Conservation (phyloP, 2,888 invertebrate species). For the Orthosia incerta region DNA sequence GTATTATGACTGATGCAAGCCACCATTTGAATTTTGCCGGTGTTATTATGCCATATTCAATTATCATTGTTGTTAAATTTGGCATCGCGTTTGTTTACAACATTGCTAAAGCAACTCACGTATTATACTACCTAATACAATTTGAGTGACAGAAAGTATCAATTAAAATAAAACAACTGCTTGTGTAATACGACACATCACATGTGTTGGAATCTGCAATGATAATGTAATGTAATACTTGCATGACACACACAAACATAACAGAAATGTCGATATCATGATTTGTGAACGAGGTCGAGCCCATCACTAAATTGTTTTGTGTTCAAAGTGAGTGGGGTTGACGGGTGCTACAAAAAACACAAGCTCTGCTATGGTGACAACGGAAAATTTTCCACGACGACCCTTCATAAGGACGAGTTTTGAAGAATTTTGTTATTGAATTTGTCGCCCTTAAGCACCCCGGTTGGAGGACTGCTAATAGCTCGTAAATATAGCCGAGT, state of each 20-base stretch:
- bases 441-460: constrained; percentile 79
- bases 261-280: constrained; percentile 53
- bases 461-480: constrained; percentile 76
- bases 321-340: constrained; percentile 85
- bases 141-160: constrained; percentile 14
- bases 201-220: constrained; percentile 35
- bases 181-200: constrained; percentile 44
- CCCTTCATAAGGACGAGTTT: constrained; percentile 80
- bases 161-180: constrained; percentile 16
- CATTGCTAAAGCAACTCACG: constrained; percentile 34
- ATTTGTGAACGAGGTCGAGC: constrained; percentile 22
- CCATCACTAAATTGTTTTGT: constrained; percentile 77
- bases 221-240: constrained; percentile 49
- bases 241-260: constrained; percentile 25
- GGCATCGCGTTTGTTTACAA: constrained; percentile 34
- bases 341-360: constrained; percentile 85
- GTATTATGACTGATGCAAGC: constrained; percentile 9
- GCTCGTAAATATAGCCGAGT: constrained; percentile 80
- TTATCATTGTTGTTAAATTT: constrained; percentile 32
- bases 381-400: constrained; percentile 81
- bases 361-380: constrained; percentile 82
- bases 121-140: constrained; percentile 10
- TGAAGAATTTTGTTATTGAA: constrained; percentile 83
- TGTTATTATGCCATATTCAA: constrained; percentile 36
- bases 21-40: constrained; percentile 20